Conservation (phyloP, 2,797 vertebrate genomes). For the Microcaecilia unicolor region DNA sequence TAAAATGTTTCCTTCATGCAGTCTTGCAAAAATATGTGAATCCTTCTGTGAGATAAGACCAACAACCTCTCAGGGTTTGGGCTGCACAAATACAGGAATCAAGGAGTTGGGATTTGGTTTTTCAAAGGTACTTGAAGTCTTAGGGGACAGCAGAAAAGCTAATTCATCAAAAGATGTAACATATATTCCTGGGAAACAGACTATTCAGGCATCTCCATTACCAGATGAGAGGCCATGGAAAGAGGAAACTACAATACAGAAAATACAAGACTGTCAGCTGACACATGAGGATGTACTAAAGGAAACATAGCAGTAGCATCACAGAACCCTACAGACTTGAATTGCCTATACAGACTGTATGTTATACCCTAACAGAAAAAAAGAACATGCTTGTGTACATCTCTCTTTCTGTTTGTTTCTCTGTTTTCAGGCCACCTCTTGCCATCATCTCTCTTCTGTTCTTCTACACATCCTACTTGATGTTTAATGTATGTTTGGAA, state of each 20-base stretch:
- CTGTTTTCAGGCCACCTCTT: constrained; percentile 41
- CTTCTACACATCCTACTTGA: constrained; percentile 37
- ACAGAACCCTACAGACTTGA: constrained; percentile 26
- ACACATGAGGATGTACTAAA: constrained; percentile 62
- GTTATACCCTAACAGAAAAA: too few relatives aligned
- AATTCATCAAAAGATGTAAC: constrained; percentile 34
- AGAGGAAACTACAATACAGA: constrained; percentile 12
- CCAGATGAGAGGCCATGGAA: constrained; percentile 34
- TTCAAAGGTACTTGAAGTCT: constrained; percentile 25
- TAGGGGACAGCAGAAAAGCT: constrained; percentile 36
- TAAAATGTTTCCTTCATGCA: constrained; percentile 5
- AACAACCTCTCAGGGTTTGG: constrained; percentile 15
- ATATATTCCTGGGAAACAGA: constrained; percentile 21
- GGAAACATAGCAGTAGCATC: constrained; percentile 75
- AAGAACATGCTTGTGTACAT: constrained; percentile 45
- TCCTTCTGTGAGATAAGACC: constrained; percentile 20
- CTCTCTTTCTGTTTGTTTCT: too few relatives aligned
- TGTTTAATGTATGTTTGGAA: constrained; percentile 38
- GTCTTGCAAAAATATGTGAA: neutral
- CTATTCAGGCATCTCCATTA: constrained; percentile 22
- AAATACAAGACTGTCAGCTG: constrained; percentile 44
- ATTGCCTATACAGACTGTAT: constrained; percentile 21
- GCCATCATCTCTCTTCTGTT: constrained; percentile 36
- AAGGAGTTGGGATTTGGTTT: constrained; percentile 26
- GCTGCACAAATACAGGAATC: constrained; percentile 12